Conservation (phyloP, 1,140 invertebrate species). For the Dreissena polymorpha region DNA sequence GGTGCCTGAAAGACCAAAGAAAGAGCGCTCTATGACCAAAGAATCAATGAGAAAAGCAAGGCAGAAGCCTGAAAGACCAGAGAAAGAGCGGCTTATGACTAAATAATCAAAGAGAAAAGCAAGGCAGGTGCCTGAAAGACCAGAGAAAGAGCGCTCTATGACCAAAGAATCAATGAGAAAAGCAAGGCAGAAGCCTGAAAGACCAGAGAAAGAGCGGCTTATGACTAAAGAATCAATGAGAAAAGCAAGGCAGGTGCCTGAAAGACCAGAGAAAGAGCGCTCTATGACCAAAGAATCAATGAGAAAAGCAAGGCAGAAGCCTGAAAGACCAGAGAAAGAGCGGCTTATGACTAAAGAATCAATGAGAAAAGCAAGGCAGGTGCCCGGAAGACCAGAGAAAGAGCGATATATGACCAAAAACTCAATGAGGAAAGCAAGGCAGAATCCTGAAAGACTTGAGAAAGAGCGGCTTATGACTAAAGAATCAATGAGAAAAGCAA, state of each 20-base stretch:
- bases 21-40: too few species aligned
- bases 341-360: slow-evolving; percentile 11
- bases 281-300: background rate
- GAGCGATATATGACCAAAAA: slow-evolving; percentile 21
- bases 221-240: background rate
- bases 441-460: background rate
- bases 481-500: too few species aligned
- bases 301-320: slow-evolving; percentile 33
- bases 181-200: too few species aligned
- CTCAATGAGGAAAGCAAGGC: slow-evolving; percentile 18
- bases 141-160: too few species aligned
- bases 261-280: background rate
- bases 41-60: too few species aligned
- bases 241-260: background rate
- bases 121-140: too few species aligned
- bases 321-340: slow-evolving; percentile 21
- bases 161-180: too few species aligned
- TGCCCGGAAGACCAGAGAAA: background rate
- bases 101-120: too few species aligned
- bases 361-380: slow-evolving; percentile 43
- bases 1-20: too few species aligned
- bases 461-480: background rate
- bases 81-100: too few species aligned
- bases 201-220: too few species aligned
- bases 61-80: too few species aligned